Conservation (phyloP, 2,888 invertebrate species). For the Herminia tarsipennalis region DNA sequence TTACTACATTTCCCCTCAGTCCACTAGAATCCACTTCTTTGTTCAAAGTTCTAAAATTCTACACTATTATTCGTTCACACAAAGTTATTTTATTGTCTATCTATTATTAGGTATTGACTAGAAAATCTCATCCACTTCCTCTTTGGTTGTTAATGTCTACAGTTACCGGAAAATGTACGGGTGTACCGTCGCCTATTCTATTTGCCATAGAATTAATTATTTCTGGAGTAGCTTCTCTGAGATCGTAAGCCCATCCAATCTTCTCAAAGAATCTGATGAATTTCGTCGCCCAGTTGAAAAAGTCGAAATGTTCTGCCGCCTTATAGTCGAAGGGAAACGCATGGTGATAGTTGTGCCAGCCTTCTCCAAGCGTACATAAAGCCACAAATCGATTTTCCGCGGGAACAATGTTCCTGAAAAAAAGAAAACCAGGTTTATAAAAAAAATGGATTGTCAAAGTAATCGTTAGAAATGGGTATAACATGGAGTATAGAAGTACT, state of each 20-base stretch:
- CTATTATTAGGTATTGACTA: no score
- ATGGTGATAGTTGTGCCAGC: conserved; percentile 93
- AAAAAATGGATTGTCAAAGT: neutral
- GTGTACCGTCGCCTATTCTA: conserved; percentile 77
- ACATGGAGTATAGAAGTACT: no score
- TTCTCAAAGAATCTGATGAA: conserved; percentile 70
- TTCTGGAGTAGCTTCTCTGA: conserved; percentile 71
- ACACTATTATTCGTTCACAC: no score
- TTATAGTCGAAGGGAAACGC: conserved; percentile 89
- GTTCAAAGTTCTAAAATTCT: no score
- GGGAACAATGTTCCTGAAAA: conserved; percentile 85
- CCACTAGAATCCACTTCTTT: no score
- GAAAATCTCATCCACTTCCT: conserved; percentile 30
- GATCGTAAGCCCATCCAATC: conserved; percentile 77
- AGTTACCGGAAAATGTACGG: conserved; percentile 64
- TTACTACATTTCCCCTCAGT: no score
- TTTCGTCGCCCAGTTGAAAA: conserved; percentile 70
- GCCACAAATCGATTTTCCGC: conserved; percentile 88
- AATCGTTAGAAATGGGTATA: no score
- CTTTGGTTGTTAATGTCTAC: conserved; percentile 33
- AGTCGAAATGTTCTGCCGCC: conserved; percentile 83
- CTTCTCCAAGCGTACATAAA: conserved; percentile 86
- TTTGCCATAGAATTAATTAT: conserved; percentile 74
- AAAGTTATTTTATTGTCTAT: no score
- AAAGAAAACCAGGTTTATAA: neutral